These are phyloP conservation scores for Bombus waltoni DNA, from an alignment of 1,140 invertebrate genomes.

Conservation along the genomic window DNA sequence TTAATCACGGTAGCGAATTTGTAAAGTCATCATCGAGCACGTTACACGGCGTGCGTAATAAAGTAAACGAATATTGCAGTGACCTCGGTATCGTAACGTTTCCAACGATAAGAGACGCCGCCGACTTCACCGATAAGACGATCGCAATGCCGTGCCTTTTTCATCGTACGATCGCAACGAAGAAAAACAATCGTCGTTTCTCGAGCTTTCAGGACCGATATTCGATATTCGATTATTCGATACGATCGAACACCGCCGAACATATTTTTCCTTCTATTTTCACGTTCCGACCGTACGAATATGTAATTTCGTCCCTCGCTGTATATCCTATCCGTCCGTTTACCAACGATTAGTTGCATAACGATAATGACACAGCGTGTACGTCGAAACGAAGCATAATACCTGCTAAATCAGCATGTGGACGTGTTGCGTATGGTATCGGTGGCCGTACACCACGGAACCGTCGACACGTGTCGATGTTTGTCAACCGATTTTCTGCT, in stretches of 20 bases:
- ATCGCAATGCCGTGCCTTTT: neutral
- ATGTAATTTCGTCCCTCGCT: neutral
- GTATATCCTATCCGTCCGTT: neutral
- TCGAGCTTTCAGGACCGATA: too few species aligned
- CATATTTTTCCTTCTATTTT: neutral
- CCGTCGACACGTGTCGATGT: conserved; percentile 25
- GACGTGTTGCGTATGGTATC: conserved; percentile 16
- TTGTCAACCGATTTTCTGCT: conserved; percentile 19
- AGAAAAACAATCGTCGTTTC: neutral
- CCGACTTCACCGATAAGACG: conserved; percentile 41
- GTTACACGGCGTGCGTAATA: neutral
- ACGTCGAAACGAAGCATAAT: neutral
- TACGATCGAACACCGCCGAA: neutral
- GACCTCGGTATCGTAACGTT: conserved; percentile 33
- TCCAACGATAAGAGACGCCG: conserved; percentile 46
- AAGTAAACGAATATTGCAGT: conserved; percentile 31
- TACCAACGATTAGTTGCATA: conserved; percentile 30
- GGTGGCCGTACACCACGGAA: conserved; percentile 21
- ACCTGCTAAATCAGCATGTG: conserved; percentile 31
- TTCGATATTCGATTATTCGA: too few species aligned
- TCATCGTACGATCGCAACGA: neutral
- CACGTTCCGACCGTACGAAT: neutral
- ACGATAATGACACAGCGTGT: conserved; percentile 30
- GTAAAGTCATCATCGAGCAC: too few species aligned
- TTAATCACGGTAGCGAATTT: neutral